Conservation (phyloP, 2,888 invertebrate species). For the Tetranychus truncatus region DNA sequence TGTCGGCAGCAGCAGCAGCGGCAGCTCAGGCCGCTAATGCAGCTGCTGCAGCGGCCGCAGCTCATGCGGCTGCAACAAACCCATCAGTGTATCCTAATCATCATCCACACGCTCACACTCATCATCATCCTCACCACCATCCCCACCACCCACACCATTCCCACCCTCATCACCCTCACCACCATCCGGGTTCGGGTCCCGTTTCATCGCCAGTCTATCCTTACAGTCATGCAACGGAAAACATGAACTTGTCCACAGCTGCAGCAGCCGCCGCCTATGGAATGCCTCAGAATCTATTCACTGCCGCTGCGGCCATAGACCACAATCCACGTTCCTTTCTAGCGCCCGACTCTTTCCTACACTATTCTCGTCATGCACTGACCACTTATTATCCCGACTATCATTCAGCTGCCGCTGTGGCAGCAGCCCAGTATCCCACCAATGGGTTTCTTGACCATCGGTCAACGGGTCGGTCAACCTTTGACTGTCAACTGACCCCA, state of each 20-base stretch:
- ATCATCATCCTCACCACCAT: too few species aligned
- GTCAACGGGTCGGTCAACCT: conserved; percentile 17
- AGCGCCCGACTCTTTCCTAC: conserved; percentile 63
- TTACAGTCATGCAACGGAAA: conserved; percentile 39
- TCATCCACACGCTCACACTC: background rate
- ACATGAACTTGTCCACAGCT: conserved; percentile 30
- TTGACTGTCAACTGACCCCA: conserved; percentile 22
- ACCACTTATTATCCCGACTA: conserved; percentile 62
- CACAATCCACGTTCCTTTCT: conserved; percentile 44
- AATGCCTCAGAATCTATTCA: conserved; percentile 26
- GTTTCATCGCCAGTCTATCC: conserved; percentile 32
- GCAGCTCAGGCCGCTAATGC: conserved; percentile 23
- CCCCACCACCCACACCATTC: background rate
- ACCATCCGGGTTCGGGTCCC: conserved; percentile 27
- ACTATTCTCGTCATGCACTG: conserved; percentile 54
- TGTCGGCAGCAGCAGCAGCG: conserved; percentile 25
- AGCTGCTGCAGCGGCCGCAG: conserved; percentile 22
- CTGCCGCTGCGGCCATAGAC: conserved; percentile 24
- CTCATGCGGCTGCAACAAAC: background rate
- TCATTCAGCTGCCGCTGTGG: conserved; percentile 18
- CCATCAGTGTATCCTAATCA: background rate
- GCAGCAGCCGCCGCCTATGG: conserved; percentile 24
- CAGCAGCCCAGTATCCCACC: conserved; percentile 21
- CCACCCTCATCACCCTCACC: background rate
- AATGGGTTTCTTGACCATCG: conserved; percentile 43